These are phyloP conservation scores for Theristicus caerulescens DNA, from an alignment of 2,113 vertebrate genomes.

Conservation along the genomic window DNA sequence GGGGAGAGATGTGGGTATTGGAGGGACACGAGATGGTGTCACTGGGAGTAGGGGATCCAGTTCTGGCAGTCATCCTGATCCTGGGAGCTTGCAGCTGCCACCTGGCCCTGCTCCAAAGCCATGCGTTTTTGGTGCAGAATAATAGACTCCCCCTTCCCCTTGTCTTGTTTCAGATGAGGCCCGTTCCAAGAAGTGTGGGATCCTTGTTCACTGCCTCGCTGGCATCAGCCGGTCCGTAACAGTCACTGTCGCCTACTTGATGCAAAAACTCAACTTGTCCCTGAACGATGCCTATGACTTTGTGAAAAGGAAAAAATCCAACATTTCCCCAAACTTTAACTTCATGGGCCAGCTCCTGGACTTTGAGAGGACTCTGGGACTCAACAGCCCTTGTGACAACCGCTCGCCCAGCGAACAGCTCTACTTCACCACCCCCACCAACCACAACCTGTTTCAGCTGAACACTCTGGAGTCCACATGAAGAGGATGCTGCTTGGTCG, in stretches of 20 bases:
- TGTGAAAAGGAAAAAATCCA: conserved; percentile 98
- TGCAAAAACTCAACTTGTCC: conserved; percentile 99
- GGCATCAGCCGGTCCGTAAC: conserved; percentile 98
- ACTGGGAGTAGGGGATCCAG: neutral
- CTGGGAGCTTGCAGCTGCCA: conserved; percentile 3
- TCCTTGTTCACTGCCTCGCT: conserved; percentile 96
- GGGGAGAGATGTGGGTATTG: neutral
- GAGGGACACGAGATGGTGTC: neutral
- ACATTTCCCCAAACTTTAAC: conserved; percentile 99
- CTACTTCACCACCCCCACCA: conserved; percentile 97
- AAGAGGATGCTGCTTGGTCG: conserved; percentile 60
- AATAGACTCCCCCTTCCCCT: conserved; percentile 32
- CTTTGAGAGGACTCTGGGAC: conserved; percentile 97
- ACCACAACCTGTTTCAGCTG: conserved; percentile 96
- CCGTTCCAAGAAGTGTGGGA: conserved; percentile 96
- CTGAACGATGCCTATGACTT: conserved; percentile 98
- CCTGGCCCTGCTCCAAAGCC: conserved; percentile 26
- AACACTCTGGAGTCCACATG: conserved; percentile 97
- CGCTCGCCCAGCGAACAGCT: conserved; percentile 87
- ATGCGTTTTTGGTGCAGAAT: neutral
- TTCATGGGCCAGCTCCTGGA: conserved; percentile 99
- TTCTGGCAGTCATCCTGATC: neutral
- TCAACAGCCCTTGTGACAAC: conserved; percentile 96
- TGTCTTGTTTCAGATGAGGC: conserved; percentile 90
- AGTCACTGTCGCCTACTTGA: conserved; percentile 98